Percentiles rank a stretch among this genome's conserved stretches.
Conservation (phyloP, 2,888 invertebrate genomes). For the Caenorhabditis uteleia region DNA sequence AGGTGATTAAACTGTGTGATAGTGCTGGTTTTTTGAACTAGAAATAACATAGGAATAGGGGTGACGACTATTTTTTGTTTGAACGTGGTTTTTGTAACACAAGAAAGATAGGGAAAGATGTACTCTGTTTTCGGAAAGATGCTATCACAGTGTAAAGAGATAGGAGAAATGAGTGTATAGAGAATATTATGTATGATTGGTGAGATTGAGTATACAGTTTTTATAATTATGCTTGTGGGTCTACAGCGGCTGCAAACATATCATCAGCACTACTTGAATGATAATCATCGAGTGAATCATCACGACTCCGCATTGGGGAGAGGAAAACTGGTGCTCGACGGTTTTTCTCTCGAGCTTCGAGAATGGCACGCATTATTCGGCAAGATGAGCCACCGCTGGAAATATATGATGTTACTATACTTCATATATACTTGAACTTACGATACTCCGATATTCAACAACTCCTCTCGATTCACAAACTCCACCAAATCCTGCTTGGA, state of each 20-base stretch:
- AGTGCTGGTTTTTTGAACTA: too few relatives aligned
- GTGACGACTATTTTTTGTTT: not conserved
- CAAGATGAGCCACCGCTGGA: slow-evolving; percentile 67
- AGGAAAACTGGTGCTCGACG: slow-evolving; percentile 40
- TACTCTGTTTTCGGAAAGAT: not conserved
- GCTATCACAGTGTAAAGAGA: not conserved
- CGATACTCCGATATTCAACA: slow-evolving; percentile 82
- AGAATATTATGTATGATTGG: too few relatives aligned
- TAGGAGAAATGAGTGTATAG: slow-evolving; percentile 1
- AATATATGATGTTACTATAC: slow-evolving; percentile 2
- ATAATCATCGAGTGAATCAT: slow-evolving; percentile 55
- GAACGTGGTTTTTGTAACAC: not conserved
- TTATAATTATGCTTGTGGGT: not conserved
- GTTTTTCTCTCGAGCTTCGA: slow-evolving; percentile 41
- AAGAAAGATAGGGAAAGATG: not conserved
- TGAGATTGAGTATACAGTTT: too few relatives aligned
- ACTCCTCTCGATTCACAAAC: slow-evolving; percentile 82
- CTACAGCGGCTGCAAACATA: slow-evolving; percentile 40
- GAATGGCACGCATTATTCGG: slow-evolving; percentile 65
- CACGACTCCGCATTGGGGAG: slow-evolving; percentile 50
- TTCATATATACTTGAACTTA: slow-evolving; percentile 68
- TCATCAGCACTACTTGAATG: slow-evolving; percentile 56
- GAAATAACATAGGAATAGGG: not conserved
- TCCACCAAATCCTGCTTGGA: slow-evolving; percentile 81
- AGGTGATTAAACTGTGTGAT: too few relatives aligned